These are phyloP conservation scores for Chironomus riparius DNA, from an alignment of 2,888 invertebrate species.

Conservation along the genomic window DNA sequence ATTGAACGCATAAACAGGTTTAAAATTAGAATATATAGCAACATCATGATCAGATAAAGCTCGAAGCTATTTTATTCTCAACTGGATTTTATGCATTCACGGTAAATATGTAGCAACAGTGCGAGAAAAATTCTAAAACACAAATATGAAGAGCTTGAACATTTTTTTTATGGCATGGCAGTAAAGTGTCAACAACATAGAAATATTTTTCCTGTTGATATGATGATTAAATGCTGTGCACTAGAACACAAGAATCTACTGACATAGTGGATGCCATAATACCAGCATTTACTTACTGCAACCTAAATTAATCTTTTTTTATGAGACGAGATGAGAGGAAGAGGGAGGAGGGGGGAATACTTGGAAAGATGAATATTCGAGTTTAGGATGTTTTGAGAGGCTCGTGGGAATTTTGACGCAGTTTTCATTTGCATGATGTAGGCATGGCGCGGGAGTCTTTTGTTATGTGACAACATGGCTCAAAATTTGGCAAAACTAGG, in stretches of 20 bases:
- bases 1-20: constrained; percentile 7
- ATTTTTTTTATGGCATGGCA: background rate
- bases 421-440: too few relatives aligned
- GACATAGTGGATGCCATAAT: too few relatives aligned
- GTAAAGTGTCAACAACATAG: background rate
- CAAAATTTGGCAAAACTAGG: too few relatives aligned
- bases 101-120: background rate
- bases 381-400: background rate
- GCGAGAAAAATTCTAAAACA: background rate
- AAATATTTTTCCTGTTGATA: background rate
- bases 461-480: too few relatives aligned
- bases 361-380: background rate
- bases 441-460: too few relatives aligned
- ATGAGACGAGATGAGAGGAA: background rate
- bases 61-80: background rate
- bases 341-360: background rate
- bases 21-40: background rate
- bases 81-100: background rate
- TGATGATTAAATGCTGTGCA: background rate
- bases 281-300: background rate
- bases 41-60: background rate
- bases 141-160: background rate
- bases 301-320: constrained; percentile 1
- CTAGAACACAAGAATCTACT: too few relatives aligned
- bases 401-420: background rate